Conservation (phyloP, 1,140 invertebrate genomes). For the Dryas iulia region DNA sequence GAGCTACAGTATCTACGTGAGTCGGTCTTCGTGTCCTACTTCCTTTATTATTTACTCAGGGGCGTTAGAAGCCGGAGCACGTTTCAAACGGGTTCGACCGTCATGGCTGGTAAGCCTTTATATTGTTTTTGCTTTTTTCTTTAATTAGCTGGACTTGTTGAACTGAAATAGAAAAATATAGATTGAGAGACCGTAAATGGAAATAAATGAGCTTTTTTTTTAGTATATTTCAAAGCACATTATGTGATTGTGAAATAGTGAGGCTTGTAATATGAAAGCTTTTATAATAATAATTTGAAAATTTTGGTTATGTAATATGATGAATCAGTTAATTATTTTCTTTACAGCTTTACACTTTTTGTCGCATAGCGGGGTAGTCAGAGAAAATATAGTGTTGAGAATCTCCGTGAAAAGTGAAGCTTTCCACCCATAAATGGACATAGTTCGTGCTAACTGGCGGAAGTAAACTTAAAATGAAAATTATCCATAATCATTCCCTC, state of each 20-base stretch:
- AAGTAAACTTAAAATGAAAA: too few relatives aligned
- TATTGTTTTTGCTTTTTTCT: constrained; percentile 54
- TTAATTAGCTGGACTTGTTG: constrained; percentile 47
- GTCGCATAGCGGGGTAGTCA: too few relatives aligned
- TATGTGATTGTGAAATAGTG: background rate
- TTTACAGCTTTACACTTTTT: too few relatives aligned
- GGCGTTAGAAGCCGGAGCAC: constrained; percentile 42
- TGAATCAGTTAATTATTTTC: too few relatives aligned
- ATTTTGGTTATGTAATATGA: too few relatives aligned
- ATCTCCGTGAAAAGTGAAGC: too few relatives aligned
- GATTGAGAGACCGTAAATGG: constrained; percentile 15
- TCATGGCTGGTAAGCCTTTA: constrained; percentile 37
- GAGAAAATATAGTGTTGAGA: too few relatives aligned
- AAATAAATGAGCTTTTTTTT: background rate
- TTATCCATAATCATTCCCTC: too few relatives aligned
- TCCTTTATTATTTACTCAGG: constrained; percentile 52
- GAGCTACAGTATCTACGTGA: constrained; percentile 11
- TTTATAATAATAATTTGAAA: too few relatives aligned
- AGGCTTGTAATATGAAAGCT: too few relatives aligned
- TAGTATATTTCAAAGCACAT: background rate
- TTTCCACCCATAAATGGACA: too few relatives aligned
- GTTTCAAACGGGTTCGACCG: constrained; percentile 34
- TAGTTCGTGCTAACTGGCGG: too few relatives aligned
- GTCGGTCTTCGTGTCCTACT: constrained; percentile 15
- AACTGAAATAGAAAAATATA: constrained; percentile 34